Percentiles rank a stretch among this genome's conserved stretches.
These are phyloP conservation scores for Limnephilus auricula DNA, from an alignment of 2,888 invertebrate species.

Conservation along the genomic window DNA sequence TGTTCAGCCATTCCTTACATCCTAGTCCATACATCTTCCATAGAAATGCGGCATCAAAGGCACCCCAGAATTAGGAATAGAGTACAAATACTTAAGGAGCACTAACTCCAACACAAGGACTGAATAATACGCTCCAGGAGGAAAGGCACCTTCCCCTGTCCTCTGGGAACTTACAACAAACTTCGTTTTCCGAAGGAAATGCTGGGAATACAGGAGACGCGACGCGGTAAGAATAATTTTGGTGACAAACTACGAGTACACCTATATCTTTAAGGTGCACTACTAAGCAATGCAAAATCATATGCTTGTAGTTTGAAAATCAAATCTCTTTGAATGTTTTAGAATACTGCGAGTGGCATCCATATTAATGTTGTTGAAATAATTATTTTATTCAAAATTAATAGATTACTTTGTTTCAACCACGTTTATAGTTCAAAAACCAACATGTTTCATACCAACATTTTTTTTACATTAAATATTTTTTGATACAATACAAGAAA, in stretches of 20 bases:
- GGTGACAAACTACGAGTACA: background rate
- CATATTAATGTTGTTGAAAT: too few relatives aligned
- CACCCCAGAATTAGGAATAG: background rate
- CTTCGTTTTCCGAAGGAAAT: background rate
- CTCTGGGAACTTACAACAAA: background rate
- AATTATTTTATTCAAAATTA: too few relatives aligned
- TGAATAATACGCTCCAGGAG: background rate
- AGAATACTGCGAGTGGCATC: too few relatives aligned
- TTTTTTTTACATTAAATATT: too few relatives aligned
- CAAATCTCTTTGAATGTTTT: too few relatives aligned
- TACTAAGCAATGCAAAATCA: too few relatives aligned
- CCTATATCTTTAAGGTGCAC: too few relatives aligned
- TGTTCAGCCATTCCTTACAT: background rate
- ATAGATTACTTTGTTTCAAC: too few relatives aligned
- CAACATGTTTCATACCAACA: too few relatives aligned
- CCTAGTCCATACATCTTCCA: background rate
- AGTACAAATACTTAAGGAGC: background rate
- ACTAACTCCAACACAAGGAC: background rate
- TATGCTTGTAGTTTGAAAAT: too few relatives aligned
- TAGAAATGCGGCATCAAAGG: background rate
- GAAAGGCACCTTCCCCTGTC: background rate
- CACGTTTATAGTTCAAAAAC: too few relatives aligned
- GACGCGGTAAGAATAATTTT: background rate
- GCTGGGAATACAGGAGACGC: background rate
- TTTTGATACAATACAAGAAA: too few relatives aligned